Conservation (phyloP, 2,797 vertebrate genomes). For the Xenopus petersii region DNA sequence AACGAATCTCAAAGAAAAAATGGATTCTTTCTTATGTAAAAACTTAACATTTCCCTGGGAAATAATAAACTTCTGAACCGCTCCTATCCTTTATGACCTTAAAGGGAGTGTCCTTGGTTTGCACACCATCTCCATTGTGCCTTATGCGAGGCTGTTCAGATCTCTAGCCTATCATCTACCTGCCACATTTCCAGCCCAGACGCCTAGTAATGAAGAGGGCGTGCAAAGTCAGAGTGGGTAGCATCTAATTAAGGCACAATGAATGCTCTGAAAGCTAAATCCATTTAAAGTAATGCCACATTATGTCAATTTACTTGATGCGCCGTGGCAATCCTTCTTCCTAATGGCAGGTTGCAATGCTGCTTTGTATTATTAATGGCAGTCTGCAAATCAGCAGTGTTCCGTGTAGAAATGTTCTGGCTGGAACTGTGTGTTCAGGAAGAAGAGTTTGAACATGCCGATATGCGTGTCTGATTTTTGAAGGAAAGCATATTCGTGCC, state of each 20-base stretch:
- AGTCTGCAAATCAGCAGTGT: conserved; percentile 43
- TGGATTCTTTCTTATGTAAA: no score
- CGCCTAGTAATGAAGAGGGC: conserved; percentile 43
- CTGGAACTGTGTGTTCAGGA: conserved; percentile 22
- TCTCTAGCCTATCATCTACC: conserved; percentile 20
- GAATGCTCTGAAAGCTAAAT: conserved; percentile 47
- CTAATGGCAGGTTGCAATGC: conserved; percentile 49
- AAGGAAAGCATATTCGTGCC: conserved; percentile 58
- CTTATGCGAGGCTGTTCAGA: conserved; percentile 2
- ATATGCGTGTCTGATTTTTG: conserved; percentile 49
- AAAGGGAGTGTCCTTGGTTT: conserved; percentile 1
- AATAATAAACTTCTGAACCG: not conserved
- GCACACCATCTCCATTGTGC: not conserved
- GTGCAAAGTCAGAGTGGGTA: conserved; percentile 36
- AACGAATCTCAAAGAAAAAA: no score
- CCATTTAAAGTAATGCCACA: conserved; percentile 49
- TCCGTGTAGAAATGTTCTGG: conserved; percentile 30
- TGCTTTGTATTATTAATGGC: conserved; percentile 49
- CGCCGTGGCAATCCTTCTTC: conserved; percentile 47
- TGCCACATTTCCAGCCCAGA: conserved; percentile 32
- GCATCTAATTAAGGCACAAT: conserved; percentile 48
- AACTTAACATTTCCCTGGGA: no score
- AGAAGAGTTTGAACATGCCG: conserved; percentile 35
- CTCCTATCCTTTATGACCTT: not conserved
- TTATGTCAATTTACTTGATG: conserved; percentile 50